A percentile compares a stretch with the other conserved stretches of the same genome.
Evolutionary conservation across 1,140 invertebrate genomes (phyloP).

Genomic region (Bombus affinis): DNA sequence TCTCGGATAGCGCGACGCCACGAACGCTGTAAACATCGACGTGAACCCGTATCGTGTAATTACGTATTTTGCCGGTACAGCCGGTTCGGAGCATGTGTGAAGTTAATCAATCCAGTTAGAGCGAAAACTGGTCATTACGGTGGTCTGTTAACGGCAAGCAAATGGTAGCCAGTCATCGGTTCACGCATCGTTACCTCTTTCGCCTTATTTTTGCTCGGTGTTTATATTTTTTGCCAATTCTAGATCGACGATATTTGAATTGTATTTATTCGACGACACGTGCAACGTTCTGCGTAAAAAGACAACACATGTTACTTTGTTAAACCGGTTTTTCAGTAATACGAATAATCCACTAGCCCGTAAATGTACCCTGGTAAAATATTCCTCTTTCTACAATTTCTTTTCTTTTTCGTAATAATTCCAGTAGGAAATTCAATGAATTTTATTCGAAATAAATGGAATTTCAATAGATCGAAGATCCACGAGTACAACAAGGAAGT

Average conservation of each 20-base stretch:
- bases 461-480: no score
- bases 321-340: no score
- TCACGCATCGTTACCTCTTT: neutral
- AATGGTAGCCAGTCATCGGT: neutral
- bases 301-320: no score
- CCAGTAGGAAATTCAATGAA: no score
- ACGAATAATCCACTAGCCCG: neutral
- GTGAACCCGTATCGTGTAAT: constrained; percentile 33
- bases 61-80: constrained; percentile 16
- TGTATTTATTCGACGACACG: neutral
- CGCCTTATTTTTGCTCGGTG: neutral
- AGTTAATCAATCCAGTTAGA: constrained; percentile 55
- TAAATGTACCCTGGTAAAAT: neutral
- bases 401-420: no score
- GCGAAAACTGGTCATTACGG: constrained; percentile 28
- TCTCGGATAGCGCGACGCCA: constrained; percentile 5
- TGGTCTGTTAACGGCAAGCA: constrained; percentile 5
- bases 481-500: neutral
- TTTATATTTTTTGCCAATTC: neutral
- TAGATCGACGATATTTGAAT: neutral
- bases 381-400: no score
- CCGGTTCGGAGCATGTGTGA: constrained; percentile 40
- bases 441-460: no score
- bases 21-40: neutral
- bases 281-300: no score